Evolutionary conservation across 2,888 invertebrate genomes (phyloP).

Genomic region (Cantharis rustica): DNA sequence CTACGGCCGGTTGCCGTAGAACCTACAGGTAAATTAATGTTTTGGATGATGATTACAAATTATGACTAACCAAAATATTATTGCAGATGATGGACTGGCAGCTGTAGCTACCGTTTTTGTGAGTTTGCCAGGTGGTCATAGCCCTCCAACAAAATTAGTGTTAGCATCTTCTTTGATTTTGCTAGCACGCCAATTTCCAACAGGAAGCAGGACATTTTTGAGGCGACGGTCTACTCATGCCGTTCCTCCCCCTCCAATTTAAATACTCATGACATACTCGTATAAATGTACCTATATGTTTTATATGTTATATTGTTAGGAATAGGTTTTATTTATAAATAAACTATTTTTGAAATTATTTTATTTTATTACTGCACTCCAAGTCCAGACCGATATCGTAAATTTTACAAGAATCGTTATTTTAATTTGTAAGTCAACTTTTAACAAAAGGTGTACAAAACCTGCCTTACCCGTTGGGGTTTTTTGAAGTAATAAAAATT

Average conservation of each 20-base stretch:
- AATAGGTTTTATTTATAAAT: constrained; percentile 48
- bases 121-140: constrained; percentile 82
- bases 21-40: constrained; percentile 64
- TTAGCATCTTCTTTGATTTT: constrained; percentile 81
- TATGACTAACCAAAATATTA: neutral
- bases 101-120: constrained; percentile 93
- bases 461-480: too few species aligned
- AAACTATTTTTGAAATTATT: constrained; percentile 41
- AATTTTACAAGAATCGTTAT: too few species aligned
- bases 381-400: too few species aligned
- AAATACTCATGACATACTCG: constrained; percentile 38
- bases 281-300: constrained; percentile 45
- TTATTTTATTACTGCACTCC: neutral
- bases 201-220: constrained; percentile 63
- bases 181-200: constrained; percentile 64
- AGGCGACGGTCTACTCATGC: constrained; percentile 64
- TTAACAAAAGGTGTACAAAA: too few species aligned
- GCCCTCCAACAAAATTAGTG: constrained; percentile 78
- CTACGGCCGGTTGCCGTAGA: constrained; percentile 88
- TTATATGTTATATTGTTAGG: constrained; percentile 46
- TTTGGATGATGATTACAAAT: neutral
- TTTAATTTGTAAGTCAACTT: too few species aligned
- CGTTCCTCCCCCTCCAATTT: constrained; percentile 54
- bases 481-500: too few species aligned
- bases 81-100: constrained; percentile 76